phyloP scores from a whole-genome alignment of 1,140 invertebrate species.

The Chelonus insularis region DNA sequence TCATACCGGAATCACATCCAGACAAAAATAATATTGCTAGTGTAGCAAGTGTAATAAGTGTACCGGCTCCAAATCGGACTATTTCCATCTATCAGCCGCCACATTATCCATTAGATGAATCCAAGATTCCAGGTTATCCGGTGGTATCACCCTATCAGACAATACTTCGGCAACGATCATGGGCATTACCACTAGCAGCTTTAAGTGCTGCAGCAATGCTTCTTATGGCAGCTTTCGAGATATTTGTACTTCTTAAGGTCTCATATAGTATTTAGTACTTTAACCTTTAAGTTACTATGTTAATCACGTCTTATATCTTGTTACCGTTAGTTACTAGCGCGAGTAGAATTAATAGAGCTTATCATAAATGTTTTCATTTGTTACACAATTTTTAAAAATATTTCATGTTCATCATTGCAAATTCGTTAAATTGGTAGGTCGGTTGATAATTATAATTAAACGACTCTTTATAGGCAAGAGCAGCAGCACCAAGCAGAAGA shows the following conservation, averaged over 20 bases:
- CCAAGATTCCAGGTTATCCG: conserved; percentile 30
- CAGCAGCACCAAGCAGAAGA: conserved; percentile 79
- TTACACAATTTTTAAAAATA: background rate
- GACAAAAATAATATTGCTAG: conserved; percentile 42
- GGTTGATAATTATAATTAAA: too few relatives aligned
- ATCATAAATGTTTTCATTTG: conserved; percentile 29
- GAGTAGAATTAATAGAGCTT: conserved; percentile 46
- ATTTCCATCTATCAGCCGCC: conserved; percentile 41
- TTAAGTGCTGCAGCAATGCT: conserved; percentile 78
- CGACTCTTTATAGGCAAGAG: conserved; percentile 65
- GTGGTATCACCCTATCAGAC: conserved; percentile 33
- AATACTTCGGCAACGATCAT: conserved; percentile 72
- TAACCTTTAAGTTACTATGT: background rate
- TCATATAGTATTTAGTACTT: background rate
- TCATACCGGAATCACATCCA: conserved; percentile 62
- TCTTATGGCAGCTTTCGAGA: conserved; percentile 81
- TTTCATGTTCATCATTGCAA: too few relatives aligned
- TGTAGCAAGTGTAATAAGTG: conserved; percentile 52
- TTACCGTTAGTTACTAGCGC: conserved; percentile 6
- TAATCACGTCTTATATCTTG: background rate
- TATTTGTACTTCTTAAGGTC: conserved; percentile 84
- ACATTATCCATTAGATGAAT: conserved; percentile 20
- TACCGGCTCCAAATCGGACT: conserved; percentile 48
- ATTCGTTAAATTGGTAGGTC: too few relatives aligned
- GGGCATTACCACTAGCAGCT: conserved; percentile 84